phyloP scores from a whole-genome alignment of 2,888 invertebrate genomes.

The Ferrisia virgata region DNA sequence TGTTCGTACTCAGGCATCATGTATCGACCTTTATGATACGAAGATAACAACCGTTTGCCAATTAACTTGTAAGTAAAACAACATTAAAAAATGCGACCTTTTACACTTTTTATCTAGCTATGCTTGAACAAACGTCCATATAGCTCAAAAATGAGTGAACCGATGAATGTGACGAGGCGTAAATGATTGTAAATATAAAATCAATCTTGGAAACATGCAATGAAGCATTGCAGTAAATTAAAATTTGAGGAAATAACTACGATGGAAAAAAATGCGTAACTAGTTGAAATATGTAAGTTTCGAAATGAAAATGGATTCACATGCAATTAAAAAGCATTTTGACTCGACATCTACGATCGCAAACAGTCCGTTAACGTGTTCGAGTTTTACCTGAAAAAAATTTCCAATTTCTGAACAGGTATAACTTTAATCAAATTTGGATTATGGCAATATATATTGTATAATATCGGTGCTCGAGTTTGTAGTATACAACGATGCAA shows the following conservation, averaged over 20 bases:
- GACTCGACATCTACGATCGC: neutral
- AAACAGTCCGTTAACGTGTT: neutral
- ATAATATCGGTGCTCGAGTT: conserved; percentile 40
- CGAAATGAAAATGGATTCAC: neutral
- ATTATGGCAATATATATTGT: conserved; percentile 37
- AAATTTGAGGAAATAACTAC: neutral
- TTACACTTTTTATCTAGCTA: too few relatives aligned
- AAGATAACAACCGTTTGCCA: too few relatives aligned
- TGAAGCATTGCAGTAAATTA: neutral
- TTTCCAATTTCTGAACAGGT: conserved; percentile 29
- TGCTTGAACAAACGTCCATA: too few relatives aligned
- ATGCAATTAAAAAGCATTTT: neutral
- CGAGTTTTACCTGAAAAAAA: conserved; percentile 30
- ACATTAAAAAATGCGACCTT: too few relatives aligned
- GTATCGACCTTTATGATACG: too few relatives aligned
- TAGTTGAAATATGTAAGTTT: neutral
- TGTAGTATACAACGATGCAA: conserved; percentile 41
- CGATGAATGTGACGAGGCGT: too few relatives aligned
- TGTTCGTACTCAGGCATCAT: too few relatives aligned
- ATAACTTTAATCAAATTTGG: conserved; percentile 35
- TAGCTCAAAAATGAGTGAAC: too few relatives aligned
- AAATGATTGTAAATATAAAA: neutral
- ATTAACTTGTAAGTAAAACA: too few relatives aligned
- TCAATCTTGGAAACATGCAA: neutral
- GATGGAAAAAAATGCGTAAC: neutral